phyloP scores from a whole-genome alignment of 2,113 vertebrate species.

The Rhinolophus sinicus region DNA sequence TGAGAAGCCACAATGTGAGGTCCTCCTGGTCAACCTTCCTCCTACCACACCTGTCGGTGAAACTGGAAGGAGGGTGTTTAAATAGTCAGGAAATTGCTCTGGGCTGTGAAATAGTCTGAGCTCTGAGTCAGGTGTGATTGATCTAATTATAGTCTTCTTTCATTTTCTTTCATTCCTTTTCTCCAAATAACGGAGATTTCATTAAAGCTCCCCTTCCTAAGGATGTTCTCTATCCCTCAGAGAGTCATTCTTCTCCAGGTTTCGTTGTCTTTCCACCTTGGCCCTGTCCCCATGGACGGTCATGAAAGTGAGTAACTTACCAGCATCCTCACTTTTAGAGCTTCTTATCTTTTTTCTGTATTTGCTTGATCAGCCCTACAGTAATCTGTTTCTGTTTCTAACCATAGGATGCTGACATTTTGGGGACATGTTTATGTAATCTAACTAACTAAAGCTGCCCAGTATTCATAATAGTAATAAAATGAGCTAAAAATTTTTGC shows the following conservation, averaged over 20 bases:
- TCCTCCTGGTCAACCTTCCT: neutral
- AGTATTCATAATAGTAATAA: neutral
- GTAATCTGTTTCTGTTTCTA: neutral
- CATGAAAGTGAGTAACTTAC: neutral
- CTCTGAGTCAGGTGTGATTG: neutral
- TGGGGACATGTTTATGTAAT: neutral
- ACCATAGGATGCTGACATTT: neutral
- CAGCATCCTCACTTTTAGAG: neutral
- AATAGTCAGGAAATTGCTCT: neutral
- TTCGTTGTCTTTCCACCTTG: neutral
- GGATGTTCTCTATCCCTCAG: neutral
- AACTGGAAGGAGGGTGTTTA: neutral
- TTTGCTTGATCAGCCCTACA: neutral
- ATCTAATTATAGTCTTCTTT: neutral
- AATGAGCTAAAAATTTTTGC: neutral
- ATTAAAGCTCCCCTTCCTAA: neutral
- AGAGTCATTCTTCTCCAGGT: neutral
- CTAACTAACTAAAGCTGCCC: neutral
- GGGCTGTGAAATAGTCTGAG: neutral
- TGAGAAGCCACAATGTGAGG: neutral
- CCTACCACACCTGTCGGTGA: neutral
- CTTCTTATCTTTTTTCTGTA: neutral
- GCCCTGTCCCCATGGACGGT: neutral
- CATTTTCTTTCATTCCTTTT: neutral
- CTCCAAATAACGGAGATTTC: neutral